Conservation (phyloP, 2,113 vertebrate genomes). For the Scolopax mira region DNA sequence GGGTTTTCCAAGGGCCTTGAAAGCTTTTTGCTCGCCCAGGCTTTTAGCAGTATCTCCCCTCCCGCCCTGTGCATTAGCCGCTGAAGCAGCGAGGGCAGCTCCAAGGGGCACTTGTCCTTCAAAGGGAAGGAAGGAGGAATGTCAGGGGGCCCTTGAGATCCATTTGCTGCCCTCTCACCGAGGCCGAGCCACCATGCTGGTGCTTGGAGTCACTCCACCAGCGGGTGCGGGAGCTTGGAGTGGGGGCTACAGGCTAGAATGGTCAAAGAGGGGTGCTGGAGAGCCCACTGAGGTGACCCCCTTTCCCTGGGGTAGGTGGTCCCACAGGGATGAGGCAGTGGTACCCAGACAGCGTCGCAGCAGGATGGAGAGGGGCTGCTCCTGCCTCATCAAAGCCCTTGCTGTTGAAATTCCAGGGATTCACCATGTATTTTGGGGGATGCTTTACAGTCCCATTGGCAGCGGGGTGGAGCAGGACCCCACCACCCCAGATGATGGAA, state of each 20-base stretch:
- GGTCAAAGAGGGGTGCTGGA: accelerated
- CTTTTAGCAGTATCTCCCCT: background rate
- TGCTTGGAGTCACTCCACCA: background rate
- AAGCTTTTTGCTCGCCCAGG: background rate
- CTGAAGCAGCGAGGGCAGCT: background rate
- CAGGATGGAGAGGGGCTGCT: background rate
- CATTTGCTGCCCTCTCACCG: background rate
- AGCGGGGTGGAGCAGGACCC: accelerated
- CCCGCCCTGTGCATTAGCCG: background rate
- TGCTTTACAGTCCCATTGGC: background rate
- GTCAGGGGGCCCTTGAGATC: constrained; percentile 33
- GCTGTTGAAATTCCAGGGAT: accelerated
- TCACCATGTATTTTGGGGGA: accelerated
- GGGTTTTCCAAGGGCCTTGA: background rate
- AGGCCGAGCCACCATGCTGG: accelerated
- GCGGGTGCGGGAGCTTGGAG: accelerated
- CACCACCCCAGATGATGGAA: background rate
- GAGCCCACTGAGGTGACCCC: background rate
- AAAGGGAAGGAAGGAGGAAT: background rate
- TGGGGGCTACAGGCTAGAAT: accelerated
- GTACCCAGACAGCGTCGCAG: accelerated
- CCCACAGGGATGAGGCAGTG: accelerated
- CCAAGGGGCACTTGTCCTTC: background rate
- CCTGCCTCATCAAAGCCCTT: background rate
- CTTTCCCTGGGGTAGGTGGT: accelerated